Base-by-base conservation (phyloP, 2,888 invertebrate species). In the Chymomyza fuscimana region DNA sequence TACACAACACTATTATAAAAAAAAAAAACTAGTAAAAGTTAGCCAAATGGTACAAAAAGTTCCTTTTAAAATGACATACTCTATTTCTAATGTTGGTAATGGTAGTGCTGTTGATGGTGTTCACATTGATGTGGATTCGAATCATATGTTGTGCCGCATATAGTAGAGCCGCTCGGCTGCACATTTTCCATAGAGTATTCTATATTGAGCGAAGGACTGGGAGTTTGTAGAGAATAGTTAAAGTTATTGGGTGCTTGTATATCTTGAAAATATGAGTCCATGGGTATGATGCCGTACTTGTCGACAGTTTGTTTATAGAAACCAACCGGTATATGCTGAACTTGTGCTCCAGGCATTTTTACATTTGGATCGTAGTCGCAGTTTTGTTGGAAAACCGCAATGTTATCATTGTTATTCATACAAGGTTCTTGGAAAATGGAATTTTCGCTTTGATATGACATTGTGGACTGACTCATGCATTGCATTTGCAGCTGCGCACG, bases 241-340 rank as follows among this genome's bases (percentile, higher is more conserved):
- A 10, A 10, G 12, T 46, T 46, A 7, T 46, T 46, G 12, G 12
- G 4, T 2, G 3, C 12, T 12, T 10, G 40, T 15, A 12, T 10
- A 1, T 46, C 1, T 2, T 12, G 4, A 46, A 50, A 64, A n/a
- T 50, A 66, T 51, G 46, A 25, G 59, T 71, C 72, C 61, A 79
- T 59, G 2, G 25, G 58, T 25, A 46, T n/a, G 16, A 81, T 32
- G 10, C 70, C 68, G 50, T 79, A 79, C 9, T 79, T 79, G 7
- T 7, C n/a, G 10, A 76, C 64, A 3, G 81, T 79, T 54, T 59
- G 29, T n/a, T 61, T 58, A 63, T 79, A 79, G 32, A 79, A 73
- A 22, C 58, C 56, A 0, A 65, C 60, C 0, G 67, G 50, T 36
- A 73, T 51, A 6, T 46, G 16, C 4, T 15, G 29, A 5, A 63